Evolutionary conservation across 2,888 invertebrate genomes (phyloP), one percentile per base, ranked within the genome.

Genomic region (Camptogramma bilineatum): DNA sequence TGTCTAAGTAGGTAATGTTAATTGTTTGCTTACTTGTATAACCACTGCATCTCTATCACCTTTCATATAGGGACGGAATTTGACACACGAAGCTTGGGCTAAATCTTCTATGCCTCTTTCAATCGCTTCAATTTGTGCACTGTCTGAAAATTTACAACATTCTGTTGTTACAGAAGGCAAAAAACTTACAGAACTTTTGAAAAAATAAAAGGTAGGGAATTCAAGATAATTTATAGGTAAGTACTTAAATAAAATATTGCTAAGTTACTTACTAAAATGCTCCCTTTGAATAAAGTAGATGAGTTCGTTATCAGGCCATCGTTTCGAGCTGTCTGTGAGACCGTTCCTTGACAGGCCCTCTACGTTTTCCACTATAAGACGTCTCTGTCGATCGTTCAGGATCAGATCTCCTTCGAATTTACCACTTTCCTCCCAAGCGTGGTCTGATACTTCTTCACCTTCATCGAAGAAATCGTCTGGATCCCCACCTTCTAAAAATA

Each of bases 361-460:
- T 2, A 93, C 88, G 31, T 88, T 85, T 62, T 88, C 85, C 0
- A 93, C 85, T 31, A 93, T 89, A 54, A 86, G 71, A n/a, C 87
- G 79, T 66, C 93, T 80, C 71, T 93, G 93, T 18, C 86, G 79
- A 19, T 93, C 91, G 61, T 93, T 93, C 7, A 94, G 82, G 53
- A 93, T 85, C 24, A 94, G 83, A 69, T 94, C 94, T 10, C 94
- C 94, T 71, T 94, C 94, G 63, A 94, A 94, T 72, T 93, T 90
- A 7, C 93, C 93, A 67, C 93, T 93, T 39, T 90, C 87, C 71
- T 93, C 93, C 91, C 94, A 94, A 5, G 93, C 90, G 63, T 93
- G 82, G 59, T 91, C 92, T 31, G 88, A 84, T 47, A 83, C 73
- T 0, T 71, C 57, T 18, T 88, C 88, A 2, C 86, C 87, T 57